Percentiles rank a stretch among this genome's conserved stretches.
phyloP scores from a whole-genome alignment of 2,797 vertebrate species.

The Parauchenoglanis punctatus region DNA sequence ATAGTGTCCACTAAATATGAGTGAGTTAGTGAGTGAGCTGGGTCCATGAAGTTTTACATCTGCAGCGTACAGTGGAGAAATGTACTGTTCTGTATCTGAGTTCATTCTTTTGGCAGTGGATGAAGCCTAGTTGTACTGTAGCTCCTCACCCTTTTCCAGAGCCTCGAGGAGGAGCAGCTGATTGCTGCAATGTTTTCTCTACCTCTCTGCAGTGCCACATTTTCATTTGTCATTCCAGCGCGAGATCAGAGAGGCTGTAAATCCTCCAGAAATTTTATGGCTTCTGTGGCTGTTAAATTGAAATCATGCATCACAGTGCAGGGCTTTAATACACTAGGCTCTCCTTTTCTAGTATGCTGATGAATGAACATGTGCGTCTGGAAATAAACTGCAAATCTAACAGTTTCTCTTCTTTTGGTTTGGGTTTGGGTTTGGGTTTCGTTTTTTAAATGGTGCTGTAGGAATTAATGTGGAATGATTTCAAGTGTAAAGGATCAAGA shows the following conservation, averaged over 20 bases:
- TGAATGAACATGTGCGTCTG: slow-evolving; percentile 31
- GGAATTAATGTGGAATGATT: background rate
- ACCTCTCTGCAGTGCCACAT: slow-evolving; percentile 18
- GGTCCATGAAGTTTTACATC: background rate
- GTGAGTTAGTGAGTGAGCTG: background rate
- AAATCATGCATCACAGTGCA: slow-evolving; percentile 61
- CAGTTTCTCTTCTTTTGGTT: slow-evolving; percentile 10
- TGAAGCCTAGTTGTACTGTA: background rate
- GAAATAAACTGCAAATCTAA: slow-evolving; percentile 28
- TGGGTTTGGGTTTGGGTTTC: background rate
- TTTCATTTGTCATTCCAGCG: slow-evolving; percentile 44
- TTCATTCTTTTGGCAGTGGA: background rate
- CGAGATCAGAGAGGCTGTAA: slow-evolving; percentile 37
- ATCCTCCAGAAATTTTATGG: slow-evolving; percentile 43
- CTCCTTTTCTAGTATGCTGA: slow-evolving; percentile 30
- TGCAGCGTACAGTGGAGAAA: background rate
- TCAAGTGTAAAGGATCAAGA: background rate
- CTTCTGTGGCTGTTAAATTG: slow-evolving; percentile 56
- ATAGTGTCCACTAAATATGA: background rate
- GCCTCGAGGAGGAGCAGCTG: background rate
- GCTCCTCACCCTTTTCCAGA: background rate
- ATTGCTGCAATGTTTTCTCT: slow-evolving; percentile 14
- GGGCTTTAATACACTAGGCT: slow-evolving; percentile 31
- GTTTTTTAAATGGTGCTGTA: slow-evolving; percentile 7
- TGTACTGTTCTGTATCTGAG: background rate